Evolutionary conservation across 2,113 vertebrate genomes (phyloP).

Genomic region (Takifugu bimaculatus): DNA sequence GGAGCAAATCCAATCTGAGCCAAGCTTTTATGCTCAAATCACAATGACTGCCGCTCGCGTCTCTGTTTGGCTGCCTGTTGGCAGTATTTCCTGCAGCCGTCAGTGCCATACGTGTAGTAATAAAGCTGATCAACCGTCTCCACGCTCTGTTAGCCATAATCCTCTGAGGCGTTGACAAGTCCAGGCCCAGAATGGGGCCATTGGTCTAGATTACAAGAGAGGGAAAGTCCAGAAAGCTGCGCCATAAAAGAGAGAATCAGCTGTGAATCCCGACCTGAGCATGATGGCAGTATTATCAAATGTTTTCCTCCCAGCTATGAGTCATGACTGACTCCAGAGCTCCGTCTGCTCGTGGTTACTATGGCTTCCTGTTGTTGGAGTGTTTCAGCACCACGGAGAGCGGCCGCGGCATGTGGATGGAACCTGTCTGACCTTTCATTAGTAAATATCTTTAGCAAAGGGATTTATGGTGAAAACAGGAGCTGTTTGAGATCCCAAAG

Average conservation of each 20-base stretch:
- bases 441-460: too few species aligned
- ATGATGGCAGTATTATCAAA: neutral
- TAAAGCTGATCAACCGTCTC: too few species aligned
- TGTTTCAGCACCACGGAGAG: constrained; percentile 59
- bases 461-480: neutral
- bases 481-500: neutral
- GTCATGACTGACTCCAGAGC: constrained; percentile 12
- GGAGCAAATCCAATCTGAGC: too few species aligned
- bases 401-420: neutral
- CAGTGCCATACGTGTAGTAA: too few species aligned
- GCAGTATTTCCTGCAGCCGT: neutral
- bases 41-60: too few species aligned
- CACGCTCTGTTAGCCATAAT: too few species aligned
- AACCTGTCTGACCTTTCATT: neutral
- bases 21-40: neutral
- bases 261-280: too few species aligned
- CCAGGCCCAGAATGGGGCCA: too few species aligned
- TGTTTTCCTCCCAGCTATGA: constrained; percentile 11
- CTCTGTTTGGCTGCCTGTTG: neutral
- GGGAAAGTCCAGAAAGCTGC: too few species aligned
- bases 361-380: neutral
- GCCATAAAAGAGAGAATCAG: too few species aligned
- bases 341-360: constrained; percentile 9
- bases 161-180: too few species aligned
- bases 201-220: too few species aligned